Percentiles rank a stretch among this genome's conserved stretches.
phyloP scores from a whole-genome alignment of 2,113 vertebrate species.

The Eolophus roseicapilla region DNA sequence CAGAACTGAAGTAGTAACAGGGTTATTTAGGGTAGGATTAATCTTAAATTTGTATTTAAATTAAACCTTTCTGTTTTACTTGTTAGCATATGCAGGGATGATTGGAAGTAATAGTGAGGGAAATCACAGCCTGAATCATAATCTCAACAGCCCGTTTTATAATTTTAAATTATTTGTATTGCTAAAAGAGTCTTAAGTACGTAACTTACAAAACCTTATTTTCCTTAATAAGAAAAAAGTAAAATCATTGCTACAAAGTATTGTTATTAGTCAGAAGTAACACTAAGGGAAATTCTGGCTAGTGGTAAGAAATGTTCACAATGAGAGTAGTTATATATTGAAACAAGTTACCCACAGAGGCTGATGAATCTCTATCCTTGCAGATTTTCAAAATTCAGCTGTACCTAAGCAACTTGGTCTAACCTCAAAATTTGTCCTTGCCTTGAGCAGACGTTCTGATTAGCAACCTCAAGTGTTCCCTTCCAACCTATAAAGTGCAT shows the following conservation, averaged over 20 bases:
- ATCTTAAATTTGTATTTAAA: background rate
- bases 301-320: background rate
- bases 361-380: background rate
- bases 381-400: background rate
- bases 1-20: background rate
- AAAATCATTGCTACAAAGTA: background rate
- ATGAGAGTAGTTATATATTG: background rate
- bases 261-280: background rate
- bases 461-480: background rate
- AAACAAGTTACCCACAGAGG: background rate
- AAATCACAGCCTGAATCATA: background rate
- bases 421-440: background rate
- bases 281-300: background rate
- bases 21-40: background rate
- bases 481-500: background rate
- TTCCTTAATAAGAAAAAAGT: background rate
- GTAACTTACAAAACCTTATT: background rate
- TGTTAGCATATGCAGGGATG: background rate
- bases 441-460: background rate
- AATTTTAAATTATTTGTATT: background rate
- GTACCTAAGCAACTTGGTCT: background rate
- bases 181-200: background rate
- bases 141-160: background rate
- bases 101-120: background rate
- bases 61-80: background rate